A percentile compares a stretch with the other conserved stretches of the same genome.
These are phyloP conservation scores for Sphecodes monilicornis DNA, from an alignment of 2,888 invertebrate genomes.

Conservation along the genomic window DNA sequence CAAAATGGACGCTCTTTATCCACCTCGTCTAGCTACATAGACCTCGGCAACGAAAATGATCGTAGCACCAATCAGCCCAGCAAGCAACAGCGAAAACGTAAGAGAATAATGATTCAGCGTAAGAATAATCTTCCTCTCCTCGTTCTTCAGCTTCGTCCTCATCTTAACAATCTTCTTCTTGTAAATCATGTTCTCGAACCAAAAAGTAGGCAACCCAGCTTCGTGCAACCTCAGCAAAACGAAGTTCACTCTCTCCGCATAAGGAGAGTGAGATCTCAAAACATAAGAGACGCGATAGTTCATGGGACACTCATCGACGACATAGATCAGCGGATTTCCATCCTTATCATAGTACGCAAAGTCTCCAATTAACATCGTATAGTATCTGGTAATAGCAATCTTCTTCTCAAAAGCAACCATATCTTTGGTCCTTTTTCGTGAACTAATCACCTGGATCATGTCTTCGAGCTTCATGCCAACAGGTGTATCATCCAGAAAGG, in stretches of 20 bases:
- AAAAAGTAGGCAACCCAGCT: conserved; percentile 67
- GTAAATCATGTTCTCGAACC: conserved; percentile 62
- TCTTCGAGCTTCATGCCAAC: conserved; percentile 38
- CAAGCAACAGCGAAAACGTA: conserved; percentile 64
- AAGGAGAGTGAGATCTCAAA: conserved; percentile 62
- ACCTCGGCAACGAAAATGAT: conserved; percentile 68
- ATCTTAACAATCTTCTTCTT: conserved; percentile 28
- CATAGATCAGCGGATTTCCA: conserved; percentile 64
- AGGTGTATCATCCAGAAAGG: conserved; percentile 51
- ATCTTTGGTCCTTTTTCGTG: conserved; percentile 48
- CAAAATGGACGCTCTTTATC: background rate
- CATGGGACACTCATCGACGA: conserved; percentile 70
- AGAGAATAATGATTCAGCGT: conserved; percentile 70
- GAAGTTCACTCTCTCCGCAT: conserved; percentile 64
- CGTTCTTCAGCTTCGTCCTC: conserved; percentile 25
- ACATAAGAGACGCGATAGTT: conserved; percentile 69
- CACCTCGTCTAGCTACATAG: conserved; percentile 33
- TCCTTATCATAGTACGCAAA: conserved; percentile 65
- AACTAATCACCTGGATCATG: conserved; percentile 34
- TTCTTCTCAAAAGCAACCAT: conserved; percentile 55
- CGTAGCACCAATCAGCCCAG: conserved; percentile 55
- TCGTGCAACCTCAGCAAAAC: conserved; percentile 67
- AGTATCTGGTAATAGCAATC: conserved; percentile 60
- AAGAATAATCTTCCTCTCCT: conserved; percentile 54
- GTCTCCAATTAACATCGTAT: conserved; percentile 58